Conservation (phyloP, 2,888 invertebrate species). For the Fragum whitleyi region DNA sequence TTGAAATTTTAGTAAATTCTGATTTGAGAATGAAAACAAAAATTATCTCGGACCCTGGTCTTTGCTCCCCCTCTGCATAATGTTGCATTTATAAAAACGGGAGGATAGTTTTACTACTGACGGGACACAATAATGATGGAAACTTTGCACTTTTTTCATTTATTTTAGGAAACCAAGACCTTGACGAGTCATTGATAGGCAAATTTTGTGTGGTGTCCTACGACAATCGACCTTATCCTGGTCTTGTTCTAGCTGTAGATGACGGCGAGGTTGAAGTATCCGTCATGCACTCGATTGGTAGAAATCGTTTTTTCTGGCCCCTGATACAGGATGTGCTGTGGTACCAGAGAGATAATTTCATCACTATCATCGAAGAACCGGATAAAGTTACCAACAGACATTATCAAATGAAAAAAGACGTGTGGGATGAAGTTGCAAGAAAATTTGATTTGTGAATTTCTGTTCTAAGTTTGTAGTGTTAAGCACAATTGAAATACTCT, state of each 20-base stretch:
- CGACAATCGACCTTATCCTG: constrained; percentile 41
- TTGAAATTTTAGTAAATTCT: no score
- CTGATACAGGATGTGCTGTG: constrained; percentile 14
- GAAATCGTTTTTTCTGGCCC: constrained; percentile 18
- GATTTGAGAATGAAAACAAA: no score
- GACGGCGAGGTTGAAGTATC: constrained; percentile 39
- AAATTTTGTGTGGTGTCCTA: constrained; percentile 35
- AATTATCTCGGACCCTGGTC: no score
- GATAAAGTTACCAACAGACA: constrained; percentile 14
- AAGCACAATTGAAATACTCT: no score
- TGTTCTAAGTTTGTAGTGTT: no score
- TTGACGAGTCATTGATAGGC: constrained; percentile 39
- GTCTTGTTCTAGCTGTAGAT: constrained; percentile 33
- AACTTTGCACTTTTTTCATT: no score
- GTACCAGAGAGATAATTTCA: constrained; percentile 9
- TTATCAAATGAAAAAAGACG: constrained; percentile 3
- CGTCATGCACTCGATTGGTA: constrained; percentile 22
- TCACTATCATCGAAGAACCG: not conserved
- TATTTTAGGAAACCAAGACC: not conserved
- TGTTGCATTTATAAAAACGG: no score
- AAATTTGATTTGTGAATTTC: no score
- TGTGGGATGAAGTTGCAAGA: not conserved
- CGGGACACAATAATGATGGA: no score
- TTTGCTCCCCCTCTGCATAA: no score
- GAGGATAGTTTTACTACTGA: no score